phyloP scores from a whole-genome alignment of 2,888 invertebrate genomes.

The Corythucha ciliata region DNA sequence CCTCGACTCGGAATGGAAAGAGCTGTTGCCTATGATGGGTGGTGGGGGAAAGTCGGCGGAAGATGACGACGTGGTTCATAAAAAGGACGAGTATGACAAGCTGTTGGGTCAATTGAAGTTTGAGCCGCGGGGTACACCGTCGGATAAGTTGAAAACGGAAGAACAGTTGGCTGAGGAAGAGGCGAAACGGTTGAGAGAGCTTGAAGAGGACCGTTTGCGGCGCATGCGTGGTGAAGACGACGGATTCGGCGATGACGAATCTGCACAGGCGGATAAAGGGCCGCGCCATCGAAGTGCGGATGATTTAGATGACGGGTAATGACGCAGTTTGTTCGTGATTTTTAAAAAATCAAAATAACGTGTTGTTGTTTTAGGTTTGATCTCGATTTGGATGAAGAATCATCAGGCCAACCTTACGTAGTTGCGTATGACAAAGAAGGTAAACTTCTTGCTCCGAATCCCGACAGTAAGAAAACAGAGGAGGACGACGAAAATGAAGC shows the following conservation, averaged over 20 bases:
- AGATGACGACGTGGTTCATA: constrained; percentile 39
- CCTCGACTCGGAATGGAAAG: constrained; percentile 72
- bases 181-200: constrained; percentile 60
- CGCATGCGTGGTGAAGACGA: constrained; percentile 60
- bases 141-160: constrained; percentile 72
- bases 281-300: constrained; percentile 65
- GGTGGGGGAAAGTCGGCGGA: constrained; percentile 43
- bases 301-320: constrained; percentile 69
- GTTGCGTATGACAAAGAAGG: constrained; percentile 29
- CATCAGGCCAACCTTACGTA: constrained; percentile 8
- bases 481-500: constrained; percentile 9
- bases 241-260: no score
- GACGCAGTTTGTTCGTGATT: neutral
- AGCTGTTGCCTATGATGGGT: constrained; percentile 60
- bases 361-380: constrained; percentile 23
- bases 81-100: constrained; percentile 66
- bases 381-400: constrained; percentile 21
- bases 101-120: constrained; percentile 70
- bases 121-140: constrained; percentile 66
- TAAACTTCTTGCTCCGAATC: constrained; percentile 16
- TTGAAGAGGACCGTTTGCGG: constrained; percentile 66
- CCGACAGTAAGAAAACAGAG: neutral
- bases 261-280: constrained; percentile 37
- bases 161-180: constrained; percentile 75
- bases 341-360: neutral